phyloP scores from a whole-genome alignment of 2,113 vertebrate species.

The Mystacornis crossleyi region DNA sequence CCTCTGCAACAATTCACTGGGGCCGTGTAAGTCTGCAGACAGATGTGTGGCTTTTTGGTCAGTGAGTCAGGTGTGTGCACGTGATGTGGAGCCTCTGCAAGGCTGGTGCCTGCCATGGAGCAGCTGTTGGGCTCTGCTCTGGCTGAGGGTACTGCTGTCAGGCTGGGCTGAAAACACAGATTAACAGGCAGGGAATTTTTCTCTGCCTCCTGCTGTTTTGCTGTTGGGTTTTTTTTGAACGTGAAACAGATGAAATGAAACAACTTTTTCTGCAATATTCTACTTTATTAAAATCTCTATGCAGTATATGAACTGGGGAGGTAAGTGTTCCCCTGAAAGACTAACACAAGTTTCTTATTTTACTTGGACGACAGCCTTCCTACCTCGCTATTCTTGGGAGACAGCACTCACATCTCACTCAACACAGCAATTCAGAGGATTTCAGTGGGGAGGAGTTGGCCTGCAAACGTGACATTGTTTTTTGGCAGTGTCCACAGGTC shows the following conservation, averaged over 20 bases:
- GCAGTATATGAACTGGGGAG: slow-evolving; percentile 1
- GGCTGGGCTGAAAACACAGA: not conserved
- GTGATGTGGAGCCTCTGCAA: not conserved
- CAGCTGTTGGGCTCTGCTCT: not conserved
- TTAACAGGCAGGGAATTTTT: not conserved
- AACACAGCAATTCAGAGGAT: slow-evolving; percentile 12
- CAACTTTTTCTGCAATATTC: slow-evolving; percentile 45
- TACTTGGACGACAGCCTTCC: slow-evolving; percentile 36
- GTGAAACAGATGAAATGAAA: slow-evolving; percentile 40
- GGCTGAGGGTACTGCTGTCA: not conserved
- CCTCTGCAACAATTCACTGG: not conserved
- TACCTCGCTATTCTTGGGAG: slow-evolving; percentile 9
- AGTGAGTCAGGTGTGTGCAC: not conserved
- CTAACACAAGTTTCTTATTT: slow-evolving; percentile 31
- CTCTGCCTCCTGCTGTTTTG: not conserved
- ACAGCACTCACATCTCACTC: not conserved
- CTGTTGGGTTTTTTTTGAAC: not conserved
- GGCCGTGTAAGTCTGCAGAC: not conserved
- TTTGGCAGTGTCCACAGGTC: not conserved
- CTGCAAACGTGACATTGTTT: not conserved
- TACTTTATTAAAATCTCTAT: slow-evolving; percentile 33
- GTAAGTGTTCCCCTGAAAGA: slow-evolving; percentile 57
- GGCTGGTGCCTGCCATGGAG: not conserved
- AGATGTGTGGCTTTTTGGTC: not conserved
- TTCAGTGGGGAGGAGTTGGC: not conserved